These are phyloP conservation scores for Tenualosa thibaudeaui DNA, from an alignment of 2,797 vertebrate genomes.

Conservation along the genomic window DNA sequence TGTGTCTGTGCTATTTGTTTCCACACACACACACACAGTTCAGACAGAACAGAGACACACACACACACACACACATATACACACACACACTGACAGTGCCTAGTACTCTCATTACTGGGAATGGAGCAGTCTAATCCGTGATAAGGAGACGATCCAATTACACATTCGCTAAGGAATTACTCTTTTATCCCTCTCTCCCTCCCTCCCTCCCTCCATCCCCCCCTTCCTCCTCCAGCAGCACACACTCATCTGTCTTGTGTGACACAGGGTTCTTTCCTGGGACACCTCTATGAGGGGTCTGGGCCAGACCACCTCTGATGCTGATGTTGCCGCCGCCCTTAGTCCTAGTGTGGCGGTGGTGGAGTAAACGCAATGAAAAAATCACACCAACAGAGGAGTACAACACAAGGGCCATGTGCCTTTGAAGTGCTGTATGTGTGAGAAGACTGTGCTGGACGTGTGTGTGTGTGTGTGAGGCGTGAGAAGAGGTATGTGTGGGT, in stretches of 20 bases:
- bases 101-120: constrained; percentile 39
- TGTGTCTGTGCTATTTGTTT: background rate
- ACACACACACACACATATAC: background rate
- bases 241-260: background rate
- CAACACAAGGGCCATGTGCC: constrained; percentile 31
- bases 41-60: no score
- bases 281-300: constrained; percentile 26
- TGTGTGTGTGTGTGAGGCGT: background rate
- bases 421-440: constrained; percentile 29
- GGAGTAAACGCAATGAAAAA: constrained; percentile 34
- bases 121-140: constrained; percentile 37
- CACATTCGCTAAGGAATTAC: constrained; percentile 19
- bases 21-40: background rate
- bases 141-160: constrained; percentile 33
- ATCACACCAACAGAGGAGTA: constrained; percentile 27
- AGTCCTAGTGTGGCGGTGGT: no score
- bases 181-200: background rate
- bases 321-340: constrained; percentile 5
- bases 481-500: background rate
- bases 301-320: background rate
- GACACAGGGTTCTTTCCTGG: background rate
- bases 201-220: background rate
- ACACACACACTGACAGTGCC: background rate
- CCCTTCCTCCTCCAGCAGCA: background rate
- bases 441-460: constrained; percentile 32